These are phyloP conservation scores for Melikaiella ostensackeni DNA, from an alignment of 2,888 invertebrate genomes.

Conservation along the genomic window DNA sequence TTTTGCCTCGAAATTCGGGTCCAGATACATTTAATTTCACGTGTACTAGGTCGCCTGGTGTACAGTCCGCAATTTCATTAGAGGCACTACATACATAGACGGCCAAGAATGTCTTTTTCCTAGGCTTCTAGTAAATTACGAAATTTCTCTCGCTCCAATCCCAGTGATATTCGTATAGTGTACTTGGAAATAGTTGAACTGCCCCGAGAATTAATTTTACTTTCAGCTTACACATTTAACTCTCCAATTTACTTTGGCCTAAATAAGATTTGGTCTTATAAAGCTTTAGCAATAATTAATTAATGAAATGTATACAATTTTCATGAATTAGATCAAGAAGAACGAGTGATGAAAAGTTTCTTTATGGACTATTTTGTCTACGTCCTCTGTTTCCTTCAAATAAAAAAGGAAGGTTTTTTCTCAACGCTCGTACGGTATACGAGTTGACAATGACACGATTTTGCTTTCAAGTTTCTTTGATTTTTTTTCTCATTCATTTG, in stretches of 20 bases:
- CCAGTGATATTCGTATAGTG: conserved; percentile 4
- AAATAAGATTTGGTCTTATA: too few relatives aligned
- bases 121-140: conserved; percentile 19
- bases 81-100: not conserved
- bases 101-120: conserved; percentile 19
- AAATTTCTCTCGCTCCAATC: conserved; percentile 30
- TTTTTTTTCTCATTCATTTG: not conserved
- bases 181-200: conserved; percentile 27
- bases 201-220: not conserved
- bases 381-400: too few relatives aligned
- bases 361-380: too few relatives aligned
- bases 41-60: too few relatives aligned
- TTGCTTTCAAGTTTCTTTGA: not conserved
- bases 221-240: not conserved
- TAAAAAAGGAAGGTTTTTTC: too few relatives aligned
- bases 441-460: not conserved
- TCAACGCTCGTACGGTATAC: not conserved
- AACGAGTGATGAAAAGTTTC: too few relatives aligned
- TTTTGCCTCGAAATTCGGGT: too few relatives aligned
- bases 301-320: too few relatives aligned
- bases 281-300: too few relatives aligned
- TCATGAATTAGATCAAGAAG: too few relatives aligned
- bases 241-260: too few relatives aligned
- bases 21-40: too few relatives aligned
- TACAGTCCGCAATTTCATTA: not conserved